These are phyloP conservation scores for Julus scanicus DNA, from an alignment of 2,888 invertebrate species.

Conservation along the genomic window DNA sequence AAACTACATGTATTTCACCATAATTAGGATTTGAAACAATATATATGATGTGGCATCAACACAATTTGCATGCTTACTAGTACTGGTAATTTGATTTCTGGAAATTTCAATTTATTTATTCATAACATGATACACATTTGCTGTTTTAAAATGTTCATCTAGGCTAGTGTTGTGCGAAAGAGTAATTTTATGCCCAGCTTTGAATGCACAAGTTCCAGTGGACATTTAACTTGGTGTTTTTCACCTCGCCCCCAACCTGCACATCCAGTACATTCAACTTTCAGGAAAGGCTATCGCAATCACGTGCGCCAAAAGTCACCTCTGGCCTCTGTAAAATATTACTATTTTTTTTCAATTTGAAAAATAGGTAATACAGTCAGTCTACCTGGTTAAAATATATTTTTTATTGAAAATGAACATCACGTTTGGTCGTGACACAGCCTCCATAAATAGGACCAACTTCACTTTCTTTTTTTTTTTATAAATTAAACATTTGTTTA, in stretches of 20 bases:
- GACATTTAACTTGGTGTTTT: background rate
- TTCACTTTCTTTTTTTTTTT: background rate
- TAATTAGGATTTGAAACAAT: no score
- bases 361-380: background rate
- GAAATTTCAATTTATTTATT: no score
- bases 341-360: background rate
- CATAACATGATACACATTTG: no score
- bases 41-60: no score
- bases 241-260: background rate
- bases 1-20: no score
- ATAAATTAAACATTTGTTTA: conserved; percentile 47
- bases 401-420: background rate
- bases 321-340: conserved; percentile 36
- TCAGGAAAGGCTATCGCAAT: background rate
- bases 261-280: conserved; percentile 32
- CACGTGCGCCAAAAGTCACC: background rate
- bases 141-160: no score
- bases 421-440: conserved; percentile 40
- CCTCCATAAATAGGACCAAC: background rate
- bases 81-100: no score
- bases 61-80: no score
- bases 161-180: no score
- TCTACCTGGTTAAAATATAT: background rate
- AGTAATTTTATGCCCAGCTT: background rate
- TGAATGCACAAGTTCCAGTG: background rate